These are phyloP conservation scores for Antheraea yamamai DNA, from an alignment of 2,888 invertebrate species.

Conservation along the genomic window DNA sequence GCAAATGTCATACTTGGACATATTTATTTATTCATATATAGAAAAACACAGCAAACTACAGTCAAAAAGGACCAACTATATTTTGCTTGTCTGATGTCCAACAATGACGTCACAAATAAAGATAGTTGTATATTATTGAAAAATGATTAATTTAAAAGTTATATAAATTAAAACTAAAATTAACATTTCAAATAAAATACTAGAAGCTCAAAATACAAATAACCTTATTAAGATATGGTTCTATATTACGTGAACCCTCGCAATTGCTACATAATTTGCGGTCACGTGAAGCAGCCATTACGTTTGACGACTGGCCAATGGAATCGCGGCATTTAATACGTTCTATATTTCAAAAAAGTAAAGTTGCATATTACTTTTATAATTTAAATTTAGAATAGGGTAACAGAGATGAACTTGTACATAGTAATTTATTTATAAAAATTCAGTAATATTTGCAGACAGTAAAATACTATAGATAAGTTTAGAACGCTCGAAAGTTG, in stretches of 20 bases:
- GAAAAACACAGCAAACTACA: too few relatives aligned
- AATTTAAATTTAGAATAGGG: constrained; percentile 53
- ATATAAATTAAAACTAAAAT: not conserved
- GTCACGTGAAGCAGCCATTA: constrained; percentile 80
- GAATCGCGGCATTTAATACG: constrained; percentile 68
- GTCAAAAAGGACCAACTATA: too few relatives aligned
- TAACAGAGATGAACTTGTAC: constrained; percentile 25
- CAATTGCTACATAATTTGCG: constrained; percentile 74
- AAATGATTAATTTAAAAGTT: too few relatives aligned
- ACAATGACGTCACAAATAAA: too few relatives aligned
- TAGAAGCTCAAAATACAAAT: constrained; percentile 34
- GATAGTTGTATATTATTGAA: too few relatives aligned
- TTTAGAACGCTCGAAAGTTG: too few relatives aligned
- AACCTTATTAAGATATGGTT: constrained; percentile 31
- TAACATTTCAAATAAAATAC: not conserved
- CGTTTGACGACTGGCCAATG: constrained; percentile 62
- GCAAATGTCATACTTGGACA: too few relatives aligned
- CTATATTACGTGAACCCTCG: constrained; percentile 55
- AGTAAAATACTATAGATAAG: too few relatives aligned
- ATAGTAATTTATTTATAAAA: not conserved
- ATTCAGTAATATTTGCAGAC: not conserved
- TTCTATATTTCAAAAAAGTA: constrained; percentile 69
- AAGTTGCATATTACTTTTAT: constrained; percentile 38
- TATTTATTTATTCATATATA: too few relatives aligned
- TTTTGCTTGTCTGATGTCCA: too few relatives aligned